phyloP scores from a whole-genome alignment of 1,140 invertebrate genomes.

The Diabrotica undecimpunctata region DNA sequence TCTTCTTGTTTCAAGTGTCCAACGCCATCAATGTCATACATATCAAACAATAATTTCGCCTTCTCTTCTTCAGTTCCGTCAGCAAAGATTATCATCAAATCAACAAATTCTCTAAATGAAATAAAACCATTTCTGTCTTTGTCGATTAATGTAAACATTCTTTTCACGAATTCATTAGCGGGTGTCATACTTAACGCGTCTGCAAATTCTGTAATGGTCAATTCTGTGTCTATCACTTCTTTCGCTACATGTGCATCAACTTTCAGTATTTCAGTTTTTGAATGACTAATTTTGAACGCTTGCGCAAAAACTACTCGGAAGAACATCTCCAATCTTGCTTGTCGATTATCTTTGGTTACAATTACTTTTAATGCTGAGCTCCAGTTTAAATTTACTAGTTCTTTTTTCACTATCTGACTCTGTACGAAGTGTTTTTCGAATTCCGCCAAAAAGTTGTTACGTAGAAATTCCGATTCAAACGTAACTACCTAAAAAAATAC shows the following conservation, averaged over 20 bases:
- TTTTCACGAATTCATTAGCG: constrained; percentile 56
- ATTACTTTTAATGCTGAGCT: constrained; percentile 44
- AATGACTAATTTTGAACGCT: constrained; percentile 50
- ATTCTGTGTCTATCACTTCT: constrained; percentile 52
- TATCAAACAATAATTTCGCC: constrained; percentile 57
- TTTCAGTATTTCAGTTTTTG: constrained; percentile 46
- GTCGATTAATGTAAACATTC: constrained; percentile 63
- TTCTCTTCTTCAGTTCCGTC: constrained; percentile 56
- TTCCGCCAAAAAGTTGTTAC: constrained; percentile 42
- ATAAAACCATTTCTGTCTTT: constrained; percentile 63
- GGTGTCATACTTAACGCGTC: constrained; percentile 56
- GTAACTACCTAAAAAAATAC: constrained; percentile 22
- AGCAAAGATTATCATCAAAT: constrained; percentile 61
- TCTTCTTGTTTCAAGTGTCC: constrained; percentile 53
- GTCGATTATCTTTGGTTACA: constrained; percentile 50
- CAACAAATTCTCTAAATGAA: constrained; percentile 62
- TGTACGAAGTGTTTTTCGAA: constrained; percentile 43
- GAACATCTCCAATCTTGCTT: constrained; percentile 53
- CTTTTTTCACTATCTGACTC: constrained; percentile 22
- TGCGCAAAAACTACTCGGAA: constrained; percentile 54
- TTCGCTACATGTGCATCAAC: constrained; percentile 47
- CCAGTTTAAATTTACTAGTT: constrained; percentile 31
- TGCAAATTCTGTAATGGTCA: constrained; percentile 59
- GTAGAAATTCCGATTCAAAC: constrained; percentile 41
- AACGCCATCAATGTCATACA: constrained; percentile 56